phyloP scores from a whole-genome alignment of 2,888 invertebrate species.

The Cylloceria caligata region DNA sequence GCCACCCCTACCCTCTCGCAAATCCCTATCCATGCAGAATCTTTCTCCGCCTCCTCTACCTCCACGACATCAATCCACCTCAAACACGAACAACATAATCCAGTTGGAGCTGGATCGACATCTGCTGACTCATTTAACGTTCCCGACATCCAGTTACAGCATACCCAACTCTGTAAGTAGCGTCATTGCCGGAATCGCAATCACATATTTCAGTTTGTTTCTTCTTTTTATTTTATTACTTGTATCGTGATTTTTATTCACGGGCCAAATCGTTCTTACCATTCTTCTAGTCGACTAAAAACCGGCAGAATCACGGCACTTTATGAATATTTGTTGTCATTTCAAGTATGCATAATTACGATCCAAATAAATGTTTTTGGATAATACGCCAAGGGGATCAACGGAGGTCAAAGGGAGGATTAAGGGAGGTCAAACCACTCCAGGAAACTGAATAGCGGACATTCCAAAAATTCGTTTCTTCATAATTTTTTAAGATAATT shows the following conservation, averaged over 20 bases:
- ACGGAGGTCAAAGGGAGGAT: too few species aligned
- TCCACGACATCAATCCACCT: constrained; percentile 86
- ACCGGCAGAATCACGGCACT: background rate
- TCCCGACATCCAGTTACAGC: constrained; percentile 83
- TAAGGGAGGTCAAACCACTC: too few species aligned
- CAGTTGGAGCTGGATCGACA: constrained; percentile 82
- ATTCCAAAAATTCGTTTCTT: too few species aligned
- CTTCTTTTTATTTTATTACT: constrained; percentile 42
- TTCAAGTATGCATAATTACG: background rate
- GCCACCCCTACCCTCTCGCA: constrained; percentile 84
- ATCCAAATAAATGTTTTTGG: too few species aligned
- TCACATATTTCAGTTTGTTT: constrained; percentile 35
- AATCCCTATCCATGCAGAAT: constrained; percentile 83
- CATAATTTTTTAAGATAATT: too few species aligned
- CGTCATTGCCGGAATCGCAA: constrained; percentile 75
- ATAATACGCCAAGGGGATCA: too few species aligned
- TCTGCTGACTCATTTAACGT: constrained; percentile 84
- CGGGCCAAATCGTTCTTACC: background rate
- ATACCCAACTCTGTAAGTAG: constrained; percentile 85
- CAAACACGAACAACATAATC: constrained; percentile 83
- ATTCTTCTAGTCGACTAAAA: background rate
- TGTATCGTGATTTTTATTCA: background rate
- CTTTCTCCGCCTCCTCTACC: constrained; percentile 87
- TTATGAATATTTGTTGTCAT: background rate
- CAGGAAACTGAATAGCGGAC: too few species aligned